A percentile compares a stretch with the other conserved stretches of the same genome.
phyloP scores from a whole-genome alignment of 2,888 invertebrate species.

The Himalopsyche japonica region DNA sequence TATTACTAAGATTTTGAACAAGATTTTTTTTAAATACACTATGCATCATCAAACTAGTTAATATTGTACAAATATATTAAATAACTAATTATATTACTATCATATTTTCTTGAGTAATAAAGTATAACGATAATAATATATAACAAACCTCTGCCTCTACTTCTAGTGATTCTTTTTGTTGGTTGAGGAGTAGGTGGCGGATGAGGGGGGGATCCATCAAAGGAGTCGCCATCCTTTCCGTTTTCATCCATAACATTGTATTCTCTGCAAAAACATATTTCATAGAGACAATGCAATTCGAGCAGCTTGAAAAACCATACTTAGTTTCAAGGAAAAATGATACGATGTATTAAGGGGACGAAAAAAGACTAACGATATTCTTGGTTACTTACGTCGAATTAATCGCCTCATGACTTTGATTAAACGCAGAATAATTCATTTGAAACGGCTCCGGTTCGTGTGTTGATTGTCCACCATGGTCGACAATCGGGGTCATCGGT shows the following conservation, averaged over 20 bases:
- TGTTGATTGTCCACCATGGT: conserved; percentile 58
- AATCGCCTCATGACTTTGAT: conserved; percentile 45
- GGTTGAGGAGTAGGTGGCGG: conserved; percentile 62
- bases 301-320: neutral
- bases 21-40: too few relatives aligned
- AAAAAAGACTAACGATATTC: neutral
- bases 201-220: conserved; percentile 45
- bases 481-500: conserved; percentile 59
- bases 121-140: too few relatives aligned
- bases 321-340: too few relatives aligned
- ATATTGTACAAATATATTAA: too few relatives aligned
- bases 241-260: conserved; percentile 47
- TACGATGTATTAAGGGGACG: neutral
- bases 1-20: too few relatives aligned
- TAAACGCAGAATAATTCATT: conserved; percentile 54
- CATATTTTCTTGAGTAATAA: too few relatives aligned
- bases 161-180: conserved; percentile 67
- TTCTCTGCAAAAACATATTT: conserved; percentile 39
- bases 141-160: conserved; percentile 57
- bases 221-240: conserved; percentile 46
- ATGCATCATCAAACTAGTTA: too few relatives aligned
- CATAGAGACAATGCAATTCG: neutral
- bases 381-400: conserved; percentile 50
- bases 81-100: too few relatives aligned
- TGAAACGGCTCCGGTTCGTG: conserved; percentile 57